A percentile compares a stretch with the other conserved stretches of the same genome.
Conservation (phyloP, 2,797 vertebrate genomes). For the Cossypha heuglini region DNA sequence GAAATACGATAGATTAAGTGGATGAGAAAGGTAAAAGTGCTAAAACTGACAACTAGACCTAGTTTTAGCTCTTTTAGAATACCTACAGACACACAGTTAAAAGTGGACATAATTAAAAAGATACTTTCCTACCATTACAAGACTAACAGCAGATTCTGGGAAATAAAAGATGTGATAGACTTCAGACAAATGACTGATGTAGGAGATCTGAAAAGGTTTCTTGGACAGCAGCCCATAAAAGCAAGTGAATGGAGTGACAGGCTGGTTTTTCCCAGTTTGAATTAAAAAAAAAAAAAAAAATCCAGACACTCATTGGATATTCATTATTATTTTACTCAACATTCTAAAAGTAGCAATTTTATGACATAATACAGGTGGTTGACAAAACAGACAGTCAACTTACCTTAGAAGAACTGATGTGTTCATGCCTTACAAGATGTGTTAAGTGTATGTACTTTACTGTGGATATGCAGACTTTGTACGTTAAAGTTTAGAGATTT, state of each 20-base stretch:
- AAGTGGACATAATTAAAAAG: neutral
- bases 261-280: neutral
- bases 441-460: neutral
- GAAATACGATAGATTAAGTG: neutral
- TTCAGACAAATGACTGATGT: neutral
- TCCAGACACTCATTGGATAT: neutral
- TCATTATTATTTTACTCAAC: neutral
- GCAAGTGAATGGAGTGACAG: neutral
- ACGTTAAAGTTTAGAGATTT: neutral
- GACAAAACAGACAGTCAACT: neutral
- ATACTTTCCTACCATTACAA: neutral
- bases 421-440: neutral
- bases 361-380: neutral
- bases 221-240: neutral
- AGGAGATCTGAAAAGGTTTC: neutral
- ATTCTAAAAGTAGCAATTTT: neutral
- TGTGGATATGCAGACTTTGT: neutral
- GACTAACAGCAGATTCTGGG: neutral
- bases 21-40: neutral
- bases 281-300: neutral
- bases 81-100: neutral
- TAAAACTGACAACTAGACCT: neutral
- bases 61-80: neutral
- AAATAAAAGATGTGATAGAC: neutral
- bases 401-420: neutral